phyloP scores from a whole-genome alignment of 2,797 vertebrate genomes.

The Melanotaenia pygmaea region DNA sequence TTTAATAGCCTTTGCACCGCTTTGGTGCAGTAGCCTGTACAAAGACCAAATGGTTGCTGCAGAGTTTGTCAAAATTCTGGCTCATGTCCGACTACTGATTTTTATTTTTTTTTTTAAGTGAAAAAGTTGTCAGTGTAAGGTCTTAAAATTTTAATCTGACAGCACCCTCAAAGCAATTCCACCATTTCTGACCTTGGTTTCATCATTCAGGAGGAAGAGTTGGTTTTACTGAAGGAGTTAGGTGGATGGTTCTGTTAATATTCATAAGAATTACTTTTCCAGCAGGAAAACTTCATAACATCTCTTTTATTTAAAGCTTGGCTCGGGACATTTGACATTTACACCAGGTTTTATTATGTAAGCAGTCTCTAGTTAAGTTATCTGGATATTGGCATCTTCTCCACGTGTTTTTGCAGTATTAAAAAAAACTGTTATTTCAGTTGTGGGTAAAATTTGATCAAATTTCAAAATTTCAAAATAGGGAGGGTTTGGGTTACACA shows the following conservation, averaged over 20 bases:
- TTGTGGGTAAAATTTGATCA: not conserved
- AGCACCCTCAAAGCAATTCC: slow-evolving; percentile 27
- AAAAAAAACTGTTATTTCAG: not conserved
- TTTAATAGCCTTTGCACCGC: no score
- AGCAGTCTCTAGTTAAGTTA: no score
- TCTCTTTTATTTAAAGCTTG: no score
- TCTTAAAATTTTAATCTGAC: slow-evolving; percentile 21
- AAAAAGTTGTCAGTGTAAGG: slow-evolving; percentile 16
- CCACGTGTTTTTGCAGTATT: not conserved
- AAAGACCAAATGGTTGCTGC: no score
- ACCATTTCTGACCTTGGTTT: slow-evolving; percentile 32
- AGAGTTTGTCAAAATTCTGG: not conserved
- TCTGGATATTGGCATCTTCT: not conserved
- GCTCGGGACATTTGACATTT: no score
- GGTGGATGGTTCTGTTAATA: slow-evolving; percentile 13
- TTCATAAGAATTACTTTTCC: slow-evolving; percentile 2
- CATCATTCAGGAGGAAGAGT: slow-evolving; percentile 1
- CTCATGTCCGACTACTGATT: slow-evolving; percentile 3
- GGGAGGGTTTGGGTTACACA: not conserved
- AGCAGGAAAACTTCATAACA: no score
- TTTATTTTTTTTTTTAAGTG: not conserved
- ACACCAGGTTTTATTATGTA: no score
- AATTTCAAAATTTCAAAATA: not conserved
- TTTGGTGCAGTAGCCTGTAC: no score
- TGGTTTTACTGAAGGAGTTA: slow-evolving; percentile 21